phyloP scores from a whole-genome alignment of 2,888 invertebrate genomes.

The Orthonevra nobilis region DNA sequence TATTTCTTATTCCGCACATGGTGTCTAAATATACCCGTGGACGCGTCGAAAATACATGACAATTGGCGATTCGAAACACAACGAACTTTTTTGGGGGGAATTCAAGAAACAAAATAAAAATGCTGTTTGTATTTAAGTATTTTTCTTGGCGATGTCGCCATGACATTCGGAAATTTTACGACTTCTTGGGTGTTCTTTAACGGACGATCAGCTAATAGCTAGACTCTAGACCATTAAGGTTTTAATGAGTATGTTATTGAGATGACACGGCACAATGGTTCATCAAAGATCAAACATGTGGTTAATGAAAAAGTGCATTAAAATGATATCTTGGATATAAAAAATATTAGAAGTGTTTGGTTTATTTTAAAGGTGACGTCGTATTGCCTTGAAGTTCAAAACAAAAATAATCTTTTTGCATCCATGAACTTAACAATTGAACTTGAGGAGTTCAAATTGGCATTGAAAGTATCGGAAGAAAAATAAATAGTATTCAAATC shows the following conservation, averaged over 20 bases:
- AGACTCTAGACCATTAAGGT: constrained; percentile 1
- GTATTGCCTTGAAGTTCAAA: too few relatives aligned
- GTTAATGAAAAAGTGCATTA: too few relatives aligned
- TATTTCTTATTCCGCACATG: constrained; percentile 13
- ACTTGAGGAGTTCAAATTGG: too few relatives aligned
- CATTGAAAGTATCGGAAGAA: too few relatives aligned
- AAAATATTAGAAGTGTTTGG: too few relatives aligned
- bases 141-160: constrained; percentile 16
- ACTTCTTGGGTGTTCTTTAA: constrained; percentile 10
- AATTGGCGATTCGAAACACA: constrained; percentile 3
- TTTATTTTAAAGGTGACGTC: too few relatives aligned
- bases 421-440: too few relatives aligned
- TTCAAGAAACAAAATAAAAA: background rate
- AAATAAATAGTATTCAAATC: too few relatives aligned
- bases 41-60: constrained; percentile 3
- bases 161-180: constrained; percentile 35
- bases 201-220: constrained; percentile 8
- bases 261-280: constrained; percentile 10
- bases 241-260: background rate
- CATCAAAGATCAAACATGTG: too few relatives aligned
- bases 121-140: background rate
- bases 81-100: background rate
- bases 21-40: constrained; percentile 28
- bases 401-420: too few relatives aligned
- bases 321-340: too few relatives aligned